Conservation (phyloP, 2,113 vertebrate genomes). For the Cephalopterus ornatus region DNA sequence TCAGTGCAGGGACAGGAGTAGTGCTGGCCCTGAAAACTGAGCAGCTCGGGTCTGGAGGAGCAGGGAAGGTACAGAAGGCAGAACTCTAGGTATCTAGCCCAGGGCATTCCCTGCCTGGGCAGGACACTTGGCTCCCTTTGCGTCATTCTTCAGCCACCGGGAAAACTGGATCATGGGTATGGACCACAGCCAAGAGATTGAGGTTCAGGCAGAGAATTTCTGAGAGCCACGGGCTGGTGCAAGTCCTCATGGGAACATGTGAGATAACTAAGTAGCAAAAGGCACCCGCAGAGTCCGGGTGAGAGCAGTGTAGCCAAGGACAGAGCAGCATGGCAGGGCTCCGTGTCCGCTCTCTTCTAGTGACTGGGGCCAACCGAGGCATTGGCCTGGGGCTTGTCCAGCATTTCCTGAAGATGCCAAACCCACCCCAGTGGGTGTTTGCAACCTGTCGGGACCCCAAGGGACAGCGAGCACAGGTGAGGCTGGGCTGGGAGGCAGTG, state of each 20-base stretch:
- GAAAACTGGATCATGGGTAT: background rate
- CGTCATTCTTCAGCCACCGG: background rate
- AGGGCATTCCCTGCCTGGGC: background rate
- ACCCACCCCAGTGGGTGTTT: constrained; percentile 25
- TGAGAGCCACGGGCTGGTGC: background rate
- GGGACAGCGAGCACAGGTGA: constrained; percentile 35
- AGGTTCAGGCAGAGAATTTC: background rate
- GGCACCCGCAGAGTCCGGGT: background rate
- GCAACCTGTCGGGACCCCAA: constrained; percentile 35
- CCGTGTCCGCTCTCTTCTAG: background rate
- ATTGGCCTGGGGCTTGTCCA: constrained; percentile 36
- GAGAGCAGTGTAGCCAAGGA: background rate
- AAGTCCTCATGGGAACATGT: background rate
- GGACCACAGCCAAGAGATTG: background rate
- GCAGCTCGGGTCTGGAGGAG: background rate
- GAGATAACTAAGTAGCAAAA: background rate
- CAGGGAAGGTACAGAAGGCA: background rate
- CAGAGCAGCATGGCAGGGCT: background rate
- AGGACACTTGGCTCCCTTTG: background rate
- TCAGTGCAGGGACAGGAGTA: background rate
- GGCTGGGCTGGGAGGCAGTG: background rate
- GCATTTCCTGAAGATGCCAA: background rate
- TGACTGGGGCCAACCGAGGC: constrained; percentile 55
- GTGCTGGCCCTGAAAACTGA: background rate
- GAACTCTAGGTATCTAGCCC: background rate